These are phyloP conservation scores for Osmerus eperlanus DNA, from an alignment of 2,113 vertebrate genomes.

Conservation along the genomic window DNA sequence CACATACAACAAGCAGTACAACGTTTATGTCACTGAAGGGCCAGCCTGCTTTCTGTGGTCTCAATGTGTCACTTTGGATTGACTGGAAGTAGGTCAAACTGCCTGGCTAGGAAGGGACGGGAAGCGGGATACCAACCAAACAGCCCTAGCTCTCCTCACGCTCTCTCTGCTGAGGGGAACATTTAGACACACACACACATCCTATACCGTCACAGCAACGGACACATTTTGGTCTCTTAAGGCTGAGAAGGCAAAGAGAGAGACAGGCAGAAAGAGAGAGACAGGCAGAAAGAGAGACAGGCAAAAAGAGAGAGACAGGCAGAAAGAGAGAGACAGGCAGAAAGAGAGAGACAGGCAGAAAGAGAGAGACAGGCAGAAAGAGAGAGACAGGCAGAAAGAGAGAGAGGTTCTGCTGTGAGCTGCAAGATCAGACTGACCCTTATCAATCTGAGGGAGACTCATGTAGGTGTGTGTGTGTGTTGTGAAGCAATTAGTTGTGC, in stretches of 20 bases:
- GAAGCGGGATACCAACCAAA: background rate
- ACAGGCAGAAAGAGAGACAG: background rate
- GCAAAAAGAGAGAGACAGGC: too few species aligned
- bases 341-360: background rate
- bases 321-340: background rate
- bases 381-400: background rate
- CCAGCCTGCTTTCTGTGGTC: conserved; percentile 32
- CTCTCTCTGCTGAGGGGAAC: background rate
- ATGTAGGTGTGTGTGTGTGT: background rate
- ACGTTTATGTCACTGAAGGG: conserved; percentile 23
- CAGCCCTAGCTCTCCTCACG: background rate
- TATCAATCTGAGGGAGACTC: background rate
- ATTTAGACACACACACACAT: too few species aligned
- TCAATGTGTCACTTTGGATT: conserved; percentile 48
- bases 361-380: background rate
- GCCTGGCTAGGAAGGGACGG: conserved; percentile 24
- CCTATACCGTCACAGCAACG: too few species aligned
- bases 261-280: background rate
- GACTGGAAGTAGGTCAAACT: conserved; percentile 52
- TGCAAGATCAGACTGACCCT: background rate
- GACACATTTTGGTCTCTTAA: too few species aligned
- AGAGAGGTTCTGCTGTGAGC: background rate
- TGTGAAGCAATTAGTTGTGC: background rate
- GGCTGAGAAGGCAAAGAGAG: too few species aligned
- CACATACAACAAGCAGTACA: background rate